Conservation (phyloP, 92 coral and sea anemone species). For the Galaxea fascicularis region DNA sequence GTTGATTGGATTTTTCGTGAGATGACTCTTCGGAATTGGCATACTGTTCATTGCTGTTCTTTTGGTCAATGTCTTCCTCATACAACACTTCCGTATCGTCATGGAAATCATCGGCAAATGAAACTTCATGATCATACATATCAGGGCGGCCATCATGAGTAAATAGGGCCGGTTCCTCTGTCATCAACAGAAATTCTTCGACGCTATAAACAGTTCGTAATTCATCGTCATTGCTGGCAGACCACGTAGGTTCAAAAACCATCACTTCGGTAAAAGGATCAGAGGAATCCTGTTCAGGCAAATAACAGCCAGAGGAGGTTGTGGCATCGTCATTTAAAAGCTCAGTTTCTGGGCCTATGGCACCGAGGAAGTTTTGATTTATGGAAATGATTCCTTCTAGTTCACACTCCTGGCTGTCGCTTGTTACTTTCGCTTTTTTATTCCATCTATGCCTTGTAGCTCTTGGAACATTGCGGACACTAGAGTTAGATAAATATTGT, state of each 20-base stretch:
- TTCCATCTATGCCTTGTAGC: constrained; percentile 30
- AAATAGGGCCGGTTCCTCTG: constrained; percentile 19
- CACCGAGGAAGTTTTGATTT: no score
- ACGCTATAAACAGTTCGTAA: no score
- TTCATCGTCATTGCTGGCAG: neutral
- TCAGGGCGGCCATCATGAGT: neutral
- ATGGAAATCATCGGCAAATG: constrained; percentile 21
- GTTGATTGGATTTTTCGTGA: no score
- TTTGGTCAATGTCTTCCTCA: neutral
- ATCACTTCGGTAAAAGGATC: no score
- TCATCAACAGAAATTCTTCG: neutral
- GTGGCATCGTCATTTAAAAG: no score
- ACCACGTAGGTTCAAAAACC: neutral
- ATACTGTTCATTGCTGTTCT: neutral
- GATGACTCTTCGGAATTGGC: neutral
- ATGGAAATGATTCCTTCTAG: neutral
- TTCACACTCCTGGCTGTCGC: neutral
- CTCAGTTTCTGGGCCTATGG: no score
- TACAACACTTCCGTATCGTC: constrained; percentile 1
- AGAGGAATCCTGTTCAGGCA: neutral
- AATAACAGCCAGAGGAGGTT: neutral
- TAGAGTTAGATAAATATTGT: constrained; percentile 1
- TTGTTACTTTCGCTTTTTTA: neutral
- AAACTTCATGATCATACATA: neutral
- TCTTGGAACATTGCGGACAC: constrained; percentile 14